Evolutionary conservation across 1,140 invertebrate species (phyloP).

Genomic region (Palaemon carinicauda): DNA sequence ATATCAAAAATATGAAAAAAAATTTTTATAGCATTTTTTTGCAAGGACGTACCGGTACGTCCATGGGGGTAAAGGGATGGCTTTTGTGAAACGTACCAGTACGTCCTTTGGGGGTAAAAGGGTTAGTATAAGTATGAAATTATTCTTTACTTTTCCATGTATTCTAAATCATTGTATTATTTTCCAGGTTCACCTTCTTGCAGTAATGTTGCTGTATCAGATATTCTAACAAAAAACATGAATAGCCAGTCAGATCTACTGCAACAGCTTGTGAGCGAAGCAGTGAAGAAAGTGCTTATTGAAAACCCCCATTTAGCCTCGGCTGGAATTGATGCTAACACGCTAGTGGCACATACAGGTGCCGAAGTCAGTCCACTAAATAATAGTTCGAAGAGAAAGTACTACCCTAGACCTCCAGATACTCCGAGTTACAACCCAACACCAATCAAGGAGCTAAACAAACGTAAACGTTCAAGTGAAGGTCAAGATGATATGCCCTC

Average conservation of each 20-base stretch:
- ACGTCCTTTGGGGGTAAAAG: no score
- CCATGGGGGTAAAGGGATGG: no score
- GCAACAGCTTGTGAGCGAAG: slow-evolving; percentile 67
- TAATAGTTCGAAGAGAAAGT: slow-evolving; percentile 32
- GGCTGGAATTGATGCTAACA: slow-evolving; percentile 58
- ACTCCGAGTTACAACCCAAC: slow-evolving; percentile 71
- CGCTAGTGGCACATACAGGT: slow-evolving; percentile 64
- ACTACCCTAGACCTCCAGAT: slow-evolving; percentile 57
- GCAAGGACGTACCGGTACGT: no score
- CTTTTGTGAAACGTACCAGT: no score
- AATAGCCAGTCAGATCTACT: slow-evolving; percentile 61
- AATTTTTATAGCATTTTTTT: no score
- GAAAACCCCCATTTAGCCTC: slow-evolving; percentile 63
- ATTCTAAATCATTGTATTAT: not conserved
- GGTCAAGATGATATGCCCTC: not conserved
- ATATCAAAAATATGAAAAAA: no score
- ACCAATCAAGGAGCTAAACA: slow-evolving; percentile 71
- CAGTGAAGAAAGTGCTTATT: slow-evolving; percentile 67
- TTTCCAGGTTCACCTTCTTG: not conserved
- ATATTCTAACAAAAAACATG: not conserved
- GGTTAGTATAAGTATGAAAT: no score
- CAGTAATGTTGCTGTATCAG: not conserved
- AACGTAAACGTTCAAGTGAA: slow-evolving; percentile 59
- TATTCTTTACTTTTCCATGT: no score
- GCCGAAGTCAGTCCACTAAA: slow-evolving; percentile 62